A percentile compares a stretch with the other conserved stretches of the same genome.
These are phyloP conservation scores for Smithornis capensis DNA, from an alignment of 2,113 vertebrate genomes.

Conservation along the genomic window DNA sequence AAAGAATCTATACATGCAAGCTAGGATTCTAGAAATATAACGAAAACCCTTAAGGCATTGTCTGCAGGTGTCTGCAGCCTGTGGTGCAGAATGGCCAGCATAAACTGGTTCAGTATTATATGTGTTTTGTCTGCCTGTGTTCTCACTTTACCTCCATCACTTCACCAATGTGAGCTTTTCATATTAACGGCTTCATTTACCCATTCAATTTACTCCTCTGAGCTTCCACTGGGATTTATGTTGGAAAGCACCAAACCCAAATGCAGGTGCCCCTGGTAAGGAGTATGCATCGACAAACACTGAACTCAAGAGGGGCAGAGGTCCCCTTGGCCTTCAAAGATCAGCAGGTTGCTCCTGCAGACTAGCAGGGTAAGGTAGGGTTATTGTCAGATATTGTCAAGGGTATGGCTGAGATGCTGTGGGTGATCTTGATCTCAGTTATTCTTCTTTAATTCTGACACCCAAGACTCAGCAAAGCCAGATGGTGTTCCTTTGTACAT, in stretches of 20 bases:
- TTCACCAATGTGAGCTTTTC: background rate
- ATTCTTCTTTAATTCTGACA: background rate
- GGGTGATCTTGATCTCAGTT: background rate
- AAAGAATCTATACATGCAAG: no score
- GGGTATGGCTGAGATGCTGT: background rate
- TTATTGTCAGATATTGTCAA: background rate
- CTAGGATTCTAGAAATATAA: no score
- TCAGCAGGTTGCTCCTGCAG: background rate
- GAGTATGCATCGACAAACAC: no score
- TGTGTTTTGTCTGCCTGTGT: background rate
- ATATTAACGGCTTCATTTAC: background rate
- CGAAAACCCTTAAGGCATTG: no score
- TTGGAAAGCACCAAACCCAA: background rate
- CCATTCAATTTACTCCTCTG: background rate
- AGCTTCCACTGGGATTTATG: background rate
- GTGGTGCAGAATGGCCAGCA: fast-evolving
- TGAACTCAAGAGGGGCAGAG: background rate
- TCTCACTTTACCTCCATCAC: background rate
- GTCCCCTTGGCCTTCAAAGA: background rate
- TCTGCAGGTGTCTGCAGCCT: background rate
- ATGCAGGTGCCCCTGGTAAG: background rate
- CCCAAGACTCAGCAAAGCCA: background rate
- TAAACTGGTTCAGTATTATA: fast-evolving
- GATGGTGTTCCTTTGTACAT: background rate
- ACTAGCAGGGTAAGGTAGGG: no score